phyloP scores from a whole-genome alignment of 2,797 vertebrate genomes.

The Huso huso region DNA sequence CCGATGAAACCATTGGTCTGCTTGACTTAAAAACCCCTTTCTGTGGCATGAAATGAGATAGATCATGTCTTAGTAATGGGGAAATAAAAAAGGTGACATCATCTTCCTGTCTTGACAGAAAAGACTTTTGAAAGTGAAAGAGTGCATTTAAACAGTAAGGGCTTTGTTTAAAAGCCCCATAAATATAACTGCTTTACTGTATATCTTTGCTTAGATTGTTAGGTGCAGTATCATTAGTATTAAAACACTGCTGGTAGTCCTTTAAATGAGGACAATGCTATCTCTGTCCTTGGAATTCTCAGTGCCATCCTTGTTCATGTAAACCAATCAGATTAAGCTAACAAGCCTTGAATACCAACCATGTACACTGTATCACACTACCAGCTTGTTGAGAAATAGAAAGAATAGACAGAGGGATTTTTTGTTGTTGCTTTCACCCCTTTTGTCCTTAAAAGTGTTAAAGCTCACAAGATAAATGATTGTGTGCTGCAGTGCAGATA shows the following conservation, averaged over 20 bases:
- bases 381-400: too few species aligned
- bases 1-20: too few species aligned
- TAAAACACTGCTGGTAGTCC: not conserved
- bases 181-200: not conserved
- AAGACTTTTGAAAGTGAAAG: not conserved
- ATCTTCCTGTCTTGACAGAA: not conserved
- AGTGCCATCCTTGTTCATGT: not conserved
- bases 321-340: too few species aligned
- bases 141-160: not conserved
- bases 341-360: slow-evolving; percentile 1
- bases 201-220: not conserved
- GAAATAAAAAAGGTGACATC: not conserved
- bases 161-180: not conserved
- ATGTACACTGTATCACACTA: slow-evolving; percentile 1
- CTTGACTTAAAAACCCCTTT: too few species aligned
- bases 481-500: too few species aligned
- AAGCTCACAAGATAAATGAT: too few species aligned
- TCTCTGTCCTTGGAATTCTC: slow-evolving; percentile 7
- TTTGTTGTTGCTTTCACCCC: too few species aligned
- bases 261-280: slow-evolving; percentile 2
- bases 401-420: too few species aligned
- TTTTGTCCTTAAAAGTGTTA: too few species aligned
- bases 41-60: too few species aligned
- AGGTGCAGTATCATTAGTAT: not conserved
- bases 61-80: not conserved